Conservation (phyloP, 2,888 invertebrate genomes). For the Trichopria drosophilae region DNA sequence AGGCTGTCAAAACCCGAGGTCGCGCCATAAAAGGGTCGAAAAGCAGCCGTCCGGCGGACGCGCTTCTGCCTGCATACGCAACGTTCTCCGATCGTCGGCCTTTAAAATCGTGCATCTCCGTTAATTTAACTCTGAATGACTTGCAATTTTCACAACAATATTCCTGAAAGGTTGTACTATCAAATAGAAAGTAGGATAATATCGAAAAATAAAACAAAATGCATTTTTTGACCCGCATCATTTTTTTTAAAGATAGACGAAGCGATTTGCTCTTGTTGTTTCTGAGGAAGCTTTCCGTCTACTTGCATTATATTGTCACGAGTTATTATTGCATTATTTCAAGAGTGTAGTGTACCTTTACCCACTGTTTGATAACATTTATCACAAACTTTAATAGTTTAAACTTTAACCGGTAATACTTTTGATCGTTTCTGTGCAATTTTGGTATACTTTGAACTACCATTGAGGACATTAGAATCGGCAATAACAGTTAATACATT, state of each 20-base stretch:
- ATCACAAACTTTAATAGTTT: conserved; percentile 1
- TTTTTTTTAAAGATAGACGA: not conserved
- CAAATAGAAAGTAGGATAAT: no score
- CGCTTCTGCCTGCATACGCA: no score
- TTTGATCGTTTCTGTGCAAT: not conserved
- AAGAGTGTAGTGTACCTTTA: not conserved
- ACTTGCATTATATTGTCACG: conserved; percentile 1
- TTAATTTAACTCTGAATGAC: no score
- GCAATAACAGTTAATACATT: not conserved
- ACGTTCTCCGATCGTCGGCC: no score
- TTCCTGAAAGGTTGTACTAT: no score
- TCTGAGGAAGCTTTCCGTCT: not conserved
- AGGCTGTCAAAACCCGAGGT: no score
- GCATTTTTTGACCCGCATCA: no score
- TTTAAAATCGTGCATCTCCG: no score
- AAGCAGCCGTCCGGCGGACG: no score
- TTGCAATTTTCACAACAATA: no score
- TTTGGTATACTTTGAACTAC: not conserved
- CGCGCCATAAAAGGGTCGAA: no score
- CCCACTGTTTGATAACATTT: conserved; percentile 3
- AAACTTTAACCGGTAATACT: not conserved
- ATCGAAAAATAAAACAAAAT: no score
- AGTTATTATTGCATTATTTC: not conserved
- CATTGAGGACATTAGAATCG: not conserved
- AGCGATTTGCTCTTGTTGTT: not conserved